These are phyloP conservation scores for Eretmochelys imbricata DNA, from an alignment of 2,113 vertebrate species.

Conservation along the genomic window DNA sequence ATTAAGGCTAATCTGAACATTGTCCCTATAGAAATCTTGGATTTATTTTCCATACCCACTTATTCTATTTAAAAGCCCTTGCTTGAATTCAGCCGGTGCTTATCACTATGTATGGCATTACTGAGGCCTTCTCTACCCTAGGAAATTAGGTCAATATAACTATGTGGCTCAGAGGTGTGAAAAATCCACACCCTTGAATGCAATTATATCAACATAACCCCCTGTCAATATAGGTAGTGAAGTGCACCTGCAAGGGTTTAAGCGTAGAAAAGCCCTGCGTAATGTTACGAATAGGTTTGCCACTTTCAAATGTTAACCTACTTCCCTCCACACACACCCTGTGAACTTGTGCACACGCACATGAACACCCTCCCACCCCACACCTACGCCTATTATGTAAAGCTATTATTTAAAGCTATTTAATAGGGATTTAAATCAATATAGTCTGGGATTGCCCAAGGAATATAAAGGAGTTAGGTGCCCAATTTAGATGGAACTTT, in stretches of 20 bases:
- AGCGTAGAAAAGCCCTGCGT: not conserved
- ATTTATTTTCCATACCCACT: conserved; percentile 25
- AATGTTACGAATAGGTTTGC: conserved; percentile 14
- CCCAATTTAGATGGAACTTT: not conserved
- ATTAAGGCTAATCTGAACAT: conserved; percentile 5
- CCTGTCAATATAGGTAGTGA: not conserved
- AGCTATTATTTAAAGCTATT: not conserved
- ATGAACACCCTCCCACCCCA: fast-evolving
- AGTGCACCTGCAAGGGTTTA: not conserved
- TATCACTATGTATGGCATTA: not conserved
- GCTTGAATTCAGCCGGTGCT: not conserved
- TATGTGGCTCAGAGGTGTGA: not conserved
- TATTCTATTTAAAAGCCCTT: not conserved
- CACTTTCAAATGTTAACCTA: not conserved
- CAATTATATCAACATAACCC: not conserved
- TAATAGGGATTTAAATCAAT: not conserved
- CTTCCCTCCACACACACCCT: not conserved
- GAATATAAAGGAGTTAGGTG: not conserved
- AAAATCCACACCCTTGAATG: not conserved
- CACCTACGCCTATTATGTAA: not conserved
- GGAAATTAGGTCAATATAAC: not conserved
- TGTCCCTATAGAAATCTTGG: not conserved
- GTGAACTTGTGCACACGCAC: fast-evolving
- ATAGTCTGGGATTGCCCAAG: not conserved
- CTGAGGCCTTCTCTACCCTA: not conserved